These are phyloP conservation scores for Gouania willdenowi DNA, from an alignment of 2,797 vertebrate species.

Conservation along the genomic window DNA sequence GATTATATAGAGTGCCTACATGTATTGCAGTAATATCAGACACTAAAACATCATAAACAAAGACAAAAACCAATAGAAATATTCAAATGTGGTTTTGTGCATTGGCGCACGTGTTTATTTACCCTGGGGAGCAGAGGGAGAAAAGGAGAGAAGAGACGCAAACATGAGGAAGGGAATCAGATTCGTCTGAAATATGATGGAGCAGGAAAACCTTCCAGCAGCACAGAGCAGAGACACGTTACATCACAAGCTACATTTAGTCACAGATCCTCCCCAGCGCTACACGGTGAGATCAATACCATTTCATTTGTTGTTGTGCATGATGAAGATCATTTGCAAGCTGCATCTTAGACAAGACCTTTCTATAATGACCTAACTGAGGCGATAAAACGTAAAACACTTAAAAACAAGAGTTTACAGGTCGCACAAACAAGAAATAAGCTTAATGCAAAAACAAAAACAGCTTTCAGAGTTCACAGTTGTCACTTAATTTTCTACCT, in stretches of 20 bases:
- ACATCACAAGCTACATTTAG: slow-evolving; percentile 81
- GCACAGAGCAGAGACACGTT: slow-evolving; percentile 63
- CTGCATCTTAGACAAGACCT: slow-evolving; percentile 78
- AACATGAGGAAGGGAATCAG: slow-evolving; percentile 43
- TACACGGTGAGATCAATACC: slow-evolving; percentile 85
- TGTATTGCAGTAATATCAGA: no score
- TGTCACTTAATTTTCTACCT: slow-evolving; percentile 9
- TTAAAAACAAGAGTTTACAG: slow-evolving; percentile 44
- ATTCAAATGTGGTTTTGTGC: slow-evolving; percentile 53
- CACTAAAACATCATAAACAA: no score
- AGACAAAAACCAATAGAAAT: slow-evolving; percentile 9
- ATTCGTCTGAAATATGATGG: slow-evolving; percentile 39
- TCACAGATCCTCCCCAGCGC: slow-evolving; percentile 81
- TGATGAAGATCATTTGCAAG: slow-evolving; percentile 80
- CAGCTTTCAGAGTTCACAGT: slow-evolving; percentile 55
- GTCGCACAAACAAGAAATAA: slow-evolving; percentile 36
- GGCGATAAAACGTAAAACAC: slow-evolving; percentile 51
- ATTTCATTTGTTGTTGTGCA: slow-evolving; percentile 66
- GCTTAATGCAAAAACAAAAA: slow-evolving; percentile 43
- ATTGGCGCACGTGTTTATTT: slow-evolving; percentile 74
- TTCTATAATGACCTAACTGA: slow-evolving; percentile 21
- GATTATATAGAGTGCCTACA: no score
- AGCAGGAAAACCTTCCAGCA: slow-evolving; percentile 46
- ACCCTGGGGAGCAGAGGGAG: slow-evolving; percentile 86
- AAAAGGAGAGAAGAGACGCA: slow-evolving; percentile 26